Conservation (phyloP, 2,113 vertebrate genomes). For the Columba janthina region DNA sequence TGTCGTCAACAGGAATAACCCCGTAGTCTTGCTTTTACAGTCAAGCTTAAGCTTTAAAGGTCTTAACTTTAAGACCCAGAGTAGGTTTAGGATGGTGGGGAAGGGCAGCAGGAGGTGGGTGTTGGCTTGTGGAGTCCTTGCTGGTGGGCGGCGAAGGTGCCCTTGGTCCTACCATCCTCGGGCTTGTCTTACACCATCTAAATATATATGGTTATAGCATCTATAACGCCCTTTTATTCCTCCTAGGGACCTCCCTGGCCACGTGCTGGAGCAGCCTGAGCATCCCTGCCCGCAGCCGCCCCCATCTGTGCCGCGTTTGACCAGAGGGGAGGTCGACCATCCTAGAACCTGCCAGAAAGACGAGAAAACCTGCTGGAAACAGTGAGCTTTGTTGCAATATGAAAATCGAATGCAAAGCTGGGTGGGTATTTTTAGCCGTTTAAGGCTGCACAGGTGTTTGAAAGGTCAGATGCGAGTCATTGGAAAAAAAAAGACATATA, state of each 20-base stretch:
- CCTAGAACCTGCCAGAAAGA: neutral
- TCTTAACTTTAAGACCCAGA: neutral
- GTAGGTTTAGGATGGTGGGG: neutral
- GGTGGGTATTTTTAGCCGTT: conserved; percentile 40
- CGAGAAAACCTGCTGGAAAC: neutral
- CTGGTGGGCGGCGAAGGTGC: neutral
- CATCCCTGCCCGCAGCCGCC: neutral
- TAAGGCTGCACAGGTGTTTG: conserved; percentile 33
- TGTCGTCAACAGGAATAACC: neutral
- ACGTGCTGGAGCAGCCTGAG: accelerated
- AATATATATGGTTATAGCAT: accelerated
- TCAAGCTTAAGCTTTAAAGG: neutral
- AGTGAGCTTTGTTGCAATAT: conserved; percentile 54
- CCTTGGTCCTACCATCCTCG: neutral
- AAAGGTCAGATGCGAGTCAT: conserved; percentile 44
- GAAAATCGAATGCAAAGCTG: conserved; percentile 53
- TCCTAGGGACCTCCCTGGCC: neutral
- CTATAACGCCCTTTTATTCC: neutral
- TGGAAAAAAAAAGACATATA: neutral
- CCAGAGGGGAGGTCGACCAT: neutral
- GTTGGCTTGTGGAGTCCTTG: neutral
- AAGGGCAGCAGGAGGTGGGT: neutral
- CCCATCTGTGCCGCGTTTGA: accelerated
- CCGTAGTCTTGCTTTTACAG: accelerated
- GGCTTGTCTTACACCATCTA: neutral